Conservation (phyloP, 35 echinoderm and acorn worm genomes). For the Ptychodera flava region DNA sequence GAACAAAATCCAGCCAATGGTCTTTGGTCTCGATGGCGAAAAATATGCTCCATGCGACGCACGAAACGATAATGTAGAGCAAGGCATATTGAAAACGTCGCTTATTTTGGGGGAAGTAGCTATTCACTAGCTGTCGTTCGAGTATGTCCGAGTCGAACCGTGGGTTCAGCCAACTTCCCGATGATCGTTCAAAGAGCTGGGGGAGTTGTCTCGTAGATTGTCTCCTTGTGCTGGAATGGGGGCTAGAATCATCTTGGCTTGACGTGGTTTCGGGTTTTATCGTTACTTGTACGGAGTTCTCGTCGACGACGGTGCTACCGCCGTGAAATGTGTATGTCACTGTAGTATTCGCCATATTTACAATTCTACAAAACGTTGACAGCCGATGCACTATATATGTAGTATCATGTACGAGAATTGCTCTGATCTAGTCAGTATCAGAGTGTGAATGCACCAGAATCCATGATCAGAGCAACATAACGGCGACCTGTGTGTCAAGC, state of each 20-base stretch:
- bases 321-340: neutral
- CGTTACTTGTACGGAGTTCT: neutral
- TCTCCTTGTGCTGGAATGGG: neutral
- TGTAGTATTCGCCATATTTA: neutral
- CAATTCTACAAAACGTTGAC: too few relatives aligned
- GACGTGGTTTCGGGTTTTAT: neutral
- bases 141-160: slow-evolving; percentile 81
- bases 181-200: slow-evolving; percentile 90
- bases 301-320: neutral
- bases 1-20: neutral
- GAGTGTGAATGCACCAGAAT: too few relatives aligned
- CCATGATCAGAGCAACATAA: too few relatives aligned
- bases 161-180: slow-evolving; percentile 91
- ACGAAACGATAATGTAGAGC: slow-evolving; percentile 61
- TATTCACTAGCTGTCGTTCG: slow-evolving; percentile 73
- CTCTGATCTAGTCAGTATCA: too few relatives aligned
- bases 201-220: slow-evolving; percentile 13
- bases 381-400: too few relatives aligned
- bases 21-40: slow-evolving; percentile 31
- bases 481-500: too few relatives aligned
- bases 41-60: slow-evolving; percentile 86
- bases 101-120: slow-evolving; percentile 63
- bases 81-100: slow-evolving; percentile 72
- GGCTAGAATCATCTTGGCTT: neutral
- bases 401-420: too few relatives aligned